Evolutionary conservation across 2,888 invertebrate genomes (phyloP), one percentile per base, ranked within the genome.

Genomic region (Macaria liturata): DNA sequence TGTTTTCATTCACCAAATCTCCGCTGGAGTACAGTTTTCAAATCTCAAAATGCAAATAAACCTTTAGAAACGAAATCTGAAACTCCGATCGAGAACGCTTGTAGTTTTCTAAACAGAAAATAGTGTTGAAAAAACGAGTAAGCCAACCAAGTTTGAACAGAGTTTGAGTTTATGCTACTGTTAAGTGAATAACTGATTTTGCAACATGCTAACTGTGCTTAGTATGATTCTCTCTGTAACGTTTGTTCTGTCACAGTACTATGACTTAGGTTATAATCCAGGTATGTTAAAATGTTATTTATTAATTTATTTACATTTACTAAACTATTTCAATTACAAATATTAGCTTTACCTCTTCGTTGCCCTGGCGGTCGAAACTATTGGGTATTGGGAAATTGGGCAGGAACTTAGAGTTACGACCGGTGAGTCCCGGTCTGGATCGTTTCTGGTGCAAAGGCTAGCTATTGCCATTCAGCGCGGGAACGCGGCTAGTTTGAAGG

Each of bases 151-250:
- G 39, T 48, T 40, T 44, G 20, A 54, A 50, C 53, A 45, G 5
- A n/a, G 6, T 42, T 37, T 37, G 34, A 37, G 34, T 20, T 20
- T 20, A 20, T 20, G 20, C 2, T 20, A 20, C 20, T 20, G 20
- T 20, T 37, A 1, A 37, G 34, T 37, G 34, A 6, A 37, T 6
- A 37, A 7, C 34, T 7, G 7, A 3, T 7, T 37, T 37, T 2
- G 7, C 34, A 55, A 48, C 59, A 81, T 83, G 83, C 61, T 79
- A 62, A 66, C 65, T 40, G 64, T 60, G 49, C 55, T 75, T 8
- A 70, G 66, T 64, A 61, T 78, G 53, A 66, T 74, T 47, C 62
- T 72, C 32, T 63, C 67, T 50, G 53, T 74, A 39, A 64, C 67
- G 37, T 51, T 73, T 4, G 64, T 42, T 9, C 60, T 60, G 9